These are phyloP conservation scores for Apamea crenata DNA, from an alignment of 2,888 invertebrate genomes.

Conservation along the genomic window DNA sequence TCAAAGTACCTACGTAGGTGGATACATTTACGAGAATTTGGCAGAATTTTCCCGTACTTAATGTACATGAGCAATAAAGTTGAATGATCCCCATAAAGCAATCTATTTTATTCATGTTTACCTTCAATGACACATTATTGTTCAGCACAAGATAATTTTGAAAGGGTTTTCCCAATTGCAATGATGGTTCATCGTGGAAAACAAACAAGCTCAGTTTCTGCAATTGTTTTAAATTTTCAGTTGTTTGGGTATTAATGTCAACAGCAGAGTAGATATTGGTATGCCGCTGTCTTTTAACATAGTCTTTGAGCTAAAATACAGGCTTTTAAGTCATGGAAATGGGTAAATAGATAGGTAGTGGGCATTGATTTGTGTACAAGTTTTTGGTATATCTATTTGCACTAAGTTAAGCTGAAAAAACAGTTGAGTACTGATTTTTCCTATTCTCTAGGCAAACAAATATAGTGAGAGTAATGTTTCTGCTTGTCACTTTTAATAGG, in stretches of 20 bases:
- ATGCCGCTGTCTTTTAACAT: neutral
- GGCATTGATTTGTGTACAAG: no score
- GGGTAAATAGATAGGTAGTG: neutral
- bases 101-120: constrained; percentile 6
- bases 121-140: constrained; percentile 2
- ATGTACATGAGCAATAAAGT: constrained; percentile 23
- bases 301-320: neutral
- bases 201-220: neutral
- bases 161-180: neutral
- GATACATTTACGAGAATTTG: constrained; percentile 5
- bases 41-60: constrained; percentile 8
- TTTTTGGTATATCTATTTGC: no score
- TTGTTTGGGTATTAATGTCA: neutral
- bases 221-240: neutral
- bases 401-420: neutral
- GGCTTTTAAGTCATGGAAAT: neutral
- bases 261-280: neutral
- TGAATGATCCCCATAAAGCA: constrained; percentile 25
- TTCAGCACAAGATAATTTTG: constrained; percentile 2
- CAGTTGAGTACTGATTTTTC: neutral
- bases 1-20: neutral
- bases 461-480: neutral
- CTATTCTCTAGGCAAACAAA: neutral
- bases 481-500: neutral
- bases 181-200: neutral